These are phyloP conservation scores for Netelia fuscicornis DNA, from an alignment of 2,888 invertebrate species.

Conservation along the genomic window DNA sequence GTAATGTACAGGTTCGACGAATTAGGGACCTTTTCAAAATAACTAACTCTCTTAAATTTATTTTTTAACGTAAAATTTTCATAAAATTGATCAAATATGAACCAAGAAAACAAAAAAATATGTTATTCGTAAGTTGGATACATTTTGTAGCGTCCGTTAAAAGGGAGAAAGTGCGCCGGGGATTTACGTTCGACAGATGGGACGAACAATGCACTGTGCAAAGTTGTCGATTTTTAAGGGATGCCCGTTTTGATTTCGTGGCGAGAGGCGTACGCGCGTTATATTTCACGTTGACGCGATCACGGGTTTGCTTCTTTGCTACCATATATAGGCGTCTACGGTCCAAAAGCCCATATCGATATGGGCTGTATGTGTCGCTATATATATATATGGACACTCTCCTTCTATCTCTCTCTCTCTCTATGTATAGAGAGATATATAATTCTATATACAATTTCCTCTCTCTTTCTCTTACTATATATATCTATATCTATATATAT, in stretches of 20 bases:
- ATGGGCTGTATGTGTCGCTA: not conserved
- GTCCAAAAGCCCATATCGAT: not conserved
- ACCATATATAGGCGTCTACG: not conserved
- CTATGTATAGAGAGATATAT: too few species aligned
- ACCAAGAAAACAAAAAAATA: not conserved
- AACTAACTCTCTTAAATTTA: too few species aligned
- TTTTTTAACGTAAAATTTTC: too few species aligned
- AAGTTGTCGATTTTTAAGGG: constrained; percentile 60
- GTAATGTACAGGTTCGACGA: too few species aligned
- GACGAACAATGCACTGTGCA: constrained; percentile 74
- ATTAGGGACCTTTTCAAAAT: too few species aligned
- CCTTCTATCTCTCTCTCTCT: too few species aligned
- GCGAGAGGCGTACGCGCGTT: constrained; percentile 50
- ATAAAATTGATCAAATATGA: too few species aligned
- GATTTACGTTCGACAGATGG: constrained; percentile 77
- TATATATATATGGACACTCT: not conserved
- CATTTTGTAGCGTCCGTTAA: constrained; percentile 6
- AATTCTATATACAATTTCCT: too few species aligned
- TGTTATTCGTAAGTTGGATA: not conserved
- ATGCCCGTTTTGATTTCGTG: constrained; percentile 75
- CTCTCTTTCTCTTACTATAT: too few species aligned
- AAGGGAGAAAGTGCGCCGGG: constrained; percentile 17
- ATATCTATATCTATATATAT: too few species aligned
- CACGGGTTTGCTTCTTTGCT: constrained; percentile 65
- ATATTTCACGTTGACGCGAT: constrained; percentile 74